Evolutionary conservation across 2,888 invertebrate genomes (phyloP), one percentile per base, ranked within the genome.

Genomic region (Thera britannica): DNA sequence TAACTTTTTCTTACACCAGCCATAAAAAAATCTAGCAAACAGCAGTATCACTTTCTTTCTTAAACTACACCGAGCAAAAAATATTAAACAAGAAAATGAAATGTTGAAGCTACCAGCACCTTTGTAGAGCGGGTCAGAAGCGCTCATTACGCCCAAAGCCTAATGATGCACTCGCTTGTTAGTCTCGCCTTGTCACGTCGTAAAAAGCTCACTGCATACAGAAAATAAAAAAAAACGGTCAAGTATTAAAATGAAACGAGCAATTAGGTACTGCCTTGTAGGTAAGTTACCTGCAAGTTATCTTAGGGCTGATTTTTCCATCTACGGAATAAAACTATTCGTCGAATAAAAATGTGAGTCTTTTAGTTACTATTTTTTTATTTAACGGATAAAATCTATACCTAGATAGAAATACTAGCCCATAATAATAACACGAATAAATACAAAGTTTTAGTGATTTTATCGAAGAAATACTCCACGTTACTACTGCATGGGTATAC

Each of bases 141-240:
- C 71, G 75, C 87, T 88, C 86, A 87, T 88, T 88, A 88, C 74
- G 77, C 70, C 75, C 77, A 65, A 73, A 76, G 79, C 77, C 86
- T 90, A 88, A 90, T 89, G 89, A 90, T 85, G 86, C 84, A 82
- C 80, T 74, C 75, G 85, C 87, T 88, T 87, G 87, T 86, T 88
- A 87, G 84, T 77, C 68, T 76, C 77, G 78, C 79, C 84, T 83
- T 83, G 83, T 81, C 82, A 78, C 73, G 78, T 76, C 78, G 76
- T 75, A 80, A 79, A 80, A 78, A 78, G 70, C 74, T 77, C 72
- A 78, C 74, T 78, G 77, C 74, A 67, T 55, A 72, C 55, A 72
- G 74, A 52, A 76, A 74, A 73, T 69, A 70, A 76, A 77, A 76
- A 76, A 75, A 77, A 75, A 71, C 67, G 74, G 74, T 75, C 72